Evolutionary conservation across 2,888 invertebrate genomes (phyloP).

Genomic region (Clepsis dumicolana): DNA sequence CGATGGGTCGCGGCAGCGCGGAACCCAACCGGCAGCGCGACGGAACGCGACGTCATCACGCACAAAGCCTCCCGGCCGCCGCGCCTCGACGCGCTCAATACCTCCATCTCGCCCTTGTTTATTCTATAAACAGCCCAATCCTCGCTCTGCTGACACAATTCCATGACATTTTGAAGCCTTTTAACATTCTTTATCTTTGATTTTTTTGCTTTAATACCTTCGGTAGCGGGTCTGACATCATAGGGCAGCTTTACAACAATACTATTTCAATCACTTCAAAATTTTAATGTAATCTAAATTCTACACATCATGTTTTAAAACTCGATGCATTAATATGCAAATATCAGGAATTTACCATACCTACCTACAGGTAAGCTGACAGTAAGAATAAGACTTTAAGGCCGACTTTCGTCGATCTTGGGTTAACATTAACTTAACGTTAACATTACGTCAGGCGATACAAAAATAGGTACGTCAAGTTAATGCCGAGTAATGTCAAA

Average conservation of each 20-base stretch:
- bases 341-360: too few relatives aligned
- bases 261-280: neutral
- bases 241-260: neutral
- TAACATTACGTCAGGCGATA: too few relatives aligned
- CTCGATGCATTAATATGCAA: too few relatives aligned
- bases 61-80: slow-evolving; percentile 60
- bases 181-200: slow-evolving; percentile 50
- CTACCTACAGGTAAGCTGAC: too few relatives aligned
- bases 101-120: slow-evolving; percentile 64
- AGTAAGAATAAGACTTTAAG: too few relatives aligned
- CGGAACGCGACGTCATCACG: slow-evolving; percentile 60
- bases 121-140: slow-evolving; percentile 72
- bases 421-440: too few relatives aligned
- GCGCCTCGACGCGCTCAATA: slow-evolving; percentile 51
- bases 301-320: neutral
- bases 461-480: too few relatives aligned
- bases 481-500: too few relatives aligned
- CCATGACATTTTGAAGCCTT: slow-evolving; percentile 55
- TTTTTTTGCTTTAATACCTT: slow-evolving; percentile 33
- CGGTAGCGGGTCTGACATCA: slow-evolving; percentile 30
- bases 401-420: too few relatives aligned
- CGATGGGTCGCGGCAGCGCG: slow-evolving; percentile 15
- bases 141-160: slow-evolving; percentile 49
- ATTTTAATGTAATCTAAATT: neutral
- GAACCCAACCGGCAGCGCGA: slow-evolving; percentile 46